phyloP scores from a whole-genome alignment of 64 coral and sea anemone genomes.

The Montipora foliosa region DNA sequence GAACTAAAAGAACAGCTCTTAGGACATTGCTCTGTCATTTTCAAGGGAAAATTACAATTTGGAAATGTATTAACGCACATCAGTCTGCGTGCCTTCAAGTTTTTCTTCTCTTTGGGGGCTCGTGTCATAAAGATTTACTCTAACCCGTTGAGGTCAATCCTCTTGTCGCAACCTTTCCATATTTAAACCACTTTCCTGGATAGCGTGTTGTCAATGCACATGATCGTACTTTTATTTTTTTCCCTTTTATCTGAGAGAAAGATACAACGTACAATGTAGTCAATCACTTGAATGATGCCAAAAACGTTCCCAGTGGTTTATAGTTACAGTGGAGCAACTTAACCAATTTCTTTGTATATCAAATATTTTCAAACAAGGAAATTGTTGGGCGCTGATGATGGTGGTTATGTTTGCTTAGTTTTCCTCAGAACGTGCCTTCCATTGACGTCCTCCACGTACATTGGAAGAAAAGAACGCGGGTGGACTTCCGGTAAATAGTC shows the following conservation, averaged over 20 bases:
- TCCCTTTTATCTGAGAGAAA: too few relatives aligned
- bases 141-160: not conserved
- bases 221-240: not conserved
- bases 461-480: constrained; percentile 1
- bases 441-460: constrained; percentile 6
- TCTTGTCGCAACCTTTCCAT: not conserved
- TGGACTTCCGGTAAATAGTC: constrained; percentile 18
- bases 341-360: too few relatives aligned
- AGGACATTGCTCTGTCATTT: not conserved
- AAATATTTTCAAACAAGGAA: constrained; percentile 21
- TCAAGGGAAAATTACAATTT: not conserved
- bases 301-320: too few relatives aligned
- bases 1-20: not conserved
- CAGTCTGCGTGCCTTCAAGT: not conserved
- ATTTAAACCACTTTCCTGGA: not conserved
- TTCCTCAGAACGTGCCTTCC: not conserved
- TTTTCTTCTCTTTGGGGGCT: not conserved
- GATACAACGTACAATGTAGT: too few relatives aligned
- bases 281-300: not conserved
- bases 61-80: not conserved
- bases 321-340: not conserved
- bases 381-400: not conserved
- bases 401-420: not conserved
- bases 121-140: not conserved
- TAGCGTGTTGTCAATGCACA: not conserved